Conservation (phyloP, 2,888 invertebrate species). For the Muscina levida region DNA sequence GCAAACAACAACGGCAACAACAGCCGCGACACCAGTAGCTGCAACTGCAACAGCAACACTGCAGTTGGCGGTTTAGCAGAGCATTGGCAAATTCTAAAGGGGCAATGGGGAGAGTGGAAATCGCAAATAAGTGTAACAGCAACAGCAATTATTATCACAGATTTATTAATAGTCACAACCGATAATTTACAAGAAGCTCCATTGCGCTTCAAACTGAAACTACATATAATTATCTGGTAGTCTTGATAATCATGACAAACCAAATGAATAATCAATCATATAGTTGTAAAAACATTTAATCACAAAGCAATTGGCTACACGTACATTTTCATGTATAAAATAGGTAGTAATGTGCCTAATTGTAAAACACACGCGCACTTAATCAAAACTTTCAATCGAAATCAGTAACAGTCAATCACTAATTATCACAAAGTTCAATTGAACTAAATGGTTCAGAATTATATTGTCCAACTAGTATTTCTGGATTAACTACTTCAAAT, state of each 20-base stretch:
- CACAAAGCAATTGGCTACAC: too few relatives aligned
- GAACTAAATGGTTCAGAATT: too few relatives aligned
- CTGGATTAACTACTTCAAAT: too few relatives aligned
- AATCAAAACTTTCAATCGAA: too few relatives aligned
- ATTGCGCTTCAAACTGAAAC: neutral
- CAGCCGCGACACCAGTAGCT: neutral
- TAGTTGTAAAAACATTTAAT: too few relatives aligned
- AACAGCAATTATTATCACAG: neutral
- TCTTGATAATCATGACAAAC: neutral
- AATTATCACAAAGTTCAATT: too few relatives aligned
- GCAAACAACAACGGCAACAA: neutral
- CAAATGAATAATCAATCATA: neutral
- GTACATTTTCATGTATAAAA: too few relatives aligned
- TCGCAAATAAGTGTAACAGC: neutral
- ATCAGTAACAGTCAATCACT: too few relatives aligned
- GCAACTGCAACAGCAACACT: neutral
- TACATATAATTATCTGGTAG: slow-evolving; percentile 5
- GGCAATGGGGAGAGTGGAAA: too few relatives aligned
- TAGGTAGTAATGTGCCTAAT: too few relatives aligned
- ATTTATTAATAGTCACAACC: neutral
- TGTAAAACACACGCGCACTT: too few relatives aligned
- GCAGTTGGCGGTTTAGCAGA: slow-evolving; percentile 8
- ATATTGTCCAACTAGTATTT: too few relatives aligned
- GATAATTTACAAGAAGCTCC: slow-evolving; percentile 1
- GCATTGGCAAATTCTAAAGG: neutral